A percentile compares a stretch with the other conserved stretches of the same genome.
Conservation (phyloP, 2,888 invertebrate species). For the Rhabditophanes sp. region DNA sequence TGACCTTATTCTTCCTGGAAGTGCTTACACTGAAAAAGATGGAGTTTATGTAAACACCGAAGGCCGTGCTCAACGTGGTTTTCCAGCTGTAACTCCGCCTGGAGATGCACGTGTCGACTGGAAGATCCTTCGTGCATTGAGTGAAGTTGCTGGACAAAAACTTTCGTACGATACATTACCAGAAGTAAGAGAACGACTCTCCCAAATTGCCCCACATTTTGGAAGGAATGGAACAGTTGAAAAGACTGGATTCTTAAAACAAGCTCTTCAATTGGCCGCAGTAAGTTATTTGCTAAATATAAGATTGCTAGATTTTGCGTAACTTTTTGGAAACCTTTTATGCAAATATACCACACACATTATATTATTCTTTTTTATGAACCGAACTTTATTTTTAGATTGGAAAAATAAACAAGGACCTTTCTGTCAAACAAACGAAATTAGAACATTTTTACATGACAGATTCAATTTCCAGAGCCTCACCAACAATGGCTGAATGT, state of each 20-base stretch:
- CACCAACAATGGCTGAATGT: conserved; percentile 85
- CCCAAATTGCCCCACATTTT: conserved; percentile 72
- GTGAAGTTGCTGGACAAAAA: conserved; percentile 63
- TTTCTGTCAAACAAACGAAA: conserved; percentile 39
- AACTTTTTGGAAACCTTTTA: conserved; percentile 1
- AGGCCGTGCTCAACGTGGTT: conserved; percentile 58
- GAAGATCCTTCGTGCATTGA: conserved; percentile 90
- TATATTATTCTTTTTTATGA: background rate
- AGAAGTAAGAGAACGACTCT: conserved; percentile 65
- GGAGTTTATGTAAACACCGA: conserved; percentile 95
- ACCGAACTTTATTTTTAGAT: conserved; percentile 1
- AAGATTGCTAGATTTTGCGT: background rate
- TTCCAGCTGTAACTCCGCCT: conserved; percentile 40
- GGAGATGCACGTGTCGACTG: conserved; percentile 75
- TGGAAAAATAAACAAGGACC: conserved; percentile 5
- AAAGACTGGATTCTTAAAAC: conserved; percentile 64
- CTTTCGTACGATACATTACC: conserved; percentile 73
- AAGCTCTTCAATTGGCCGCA: conserved; percentile 57
- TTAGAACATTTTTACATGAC: conserved; percentile 74
- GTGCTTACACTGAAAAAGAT: conserved; percentile 94
- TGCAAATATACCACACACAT: no score
- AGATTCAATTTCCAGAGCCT: conserved; percentile 81
- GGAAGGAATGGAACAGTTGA: conserved; percentile 68
- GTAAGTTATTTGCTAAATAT: conserved; percentile 5
- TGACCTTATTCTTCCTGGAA: conserved; percentile 76